Evolutionary conservation across 1,140 invertebrate species (phyloP).

Genomic region (Panonychus citri): DNA sequence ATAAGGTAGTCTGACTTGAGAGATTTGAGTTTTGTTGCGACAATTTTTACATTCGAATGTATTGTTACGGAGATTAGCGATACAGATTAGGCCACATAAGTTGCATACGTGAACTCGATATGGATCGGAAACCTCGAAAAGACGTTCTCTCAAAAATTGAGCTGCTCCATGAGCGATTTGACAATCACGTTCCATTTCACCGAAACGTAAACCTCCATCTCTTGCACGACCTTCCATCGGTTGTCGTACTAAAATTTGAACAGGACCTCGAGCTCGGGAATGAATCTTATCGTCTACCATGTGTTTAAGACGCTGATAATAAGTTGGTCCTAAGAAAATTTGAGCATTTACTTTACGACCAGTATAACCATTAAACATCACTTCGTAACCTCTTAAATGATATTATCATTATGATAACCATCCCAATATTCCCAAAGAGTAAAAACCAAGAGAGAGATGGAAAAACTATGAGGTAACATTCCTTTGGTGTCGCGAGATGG

Average conservation of each 20-base stretch:
- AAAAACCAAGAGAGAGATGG: too few species aligned
- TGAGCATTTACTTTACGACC: conserved; percentile 91
- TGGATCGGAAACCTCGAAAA: conserved; percentile 96
- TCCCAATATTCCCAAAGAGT: too few species aligned
- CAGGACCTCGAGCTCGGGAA: conserved; percentile 78
- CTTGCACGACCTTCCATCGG: conserved; percentile 95
- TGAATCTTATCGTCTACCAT: conserved; percentile 99
- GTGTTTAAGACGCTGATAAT: conserved; percentile 84
- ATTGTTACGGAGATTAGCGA: conserved; percentile 88
- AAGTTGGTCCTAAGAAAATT: conserved; percentile 72
- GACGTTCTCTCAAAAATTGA: conserved; percentile 77
- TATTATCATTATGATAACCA: too few species aligned
- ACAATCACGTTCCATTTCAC: conserved; percentile 99
- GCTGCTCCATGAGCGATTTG: conserved; percentile 97
- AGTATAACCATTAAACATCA: conserved; percentile 94
- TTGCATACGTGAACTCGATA: conserved; percentile 93
- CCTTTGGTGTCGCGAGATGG: too few species aligned
- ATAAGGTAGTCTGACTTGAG: conserved; percentile 86
- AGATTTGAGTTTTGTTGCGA: conserved; percentile 93
- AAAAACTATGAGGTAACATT: too few species aligned
- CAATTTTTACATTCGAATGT: conserved; percentile 95
- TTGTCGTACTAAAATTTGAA: conserved; percentile 89
- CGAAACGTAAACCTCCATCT: conserved; percentile 92
- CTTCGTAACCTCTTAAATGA: conserved; percentile 82
- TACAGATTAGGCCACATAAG: conserved; percentile 86